These are phyloP conservation scores for Zoanthus sansibaricus DNA, from an alignment of 92 coral and sea anemone species.

Conservation along the genomic window DNA sequence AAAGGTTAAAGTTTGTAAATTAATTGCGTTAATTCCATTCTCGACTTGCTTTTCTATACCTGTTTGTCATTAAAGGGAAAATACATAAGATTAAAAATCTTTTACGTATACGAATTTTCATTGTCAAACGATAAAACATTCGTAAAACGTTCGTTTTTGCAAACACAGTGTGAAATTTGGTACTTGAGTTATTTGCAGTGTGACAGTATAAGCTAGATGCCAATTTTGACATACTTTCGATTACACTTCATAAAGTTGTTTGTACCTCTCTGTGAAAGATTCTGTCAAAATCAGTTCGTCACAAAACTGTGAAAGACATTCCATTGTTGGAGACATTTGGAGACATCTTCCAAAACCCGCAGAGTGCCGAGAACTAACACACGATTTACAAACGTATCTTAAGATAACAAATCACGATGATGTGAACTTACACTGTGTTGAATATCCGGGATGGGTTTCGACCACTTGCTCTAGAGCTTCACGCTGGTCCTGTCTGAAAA, in stretches of 20 bases:
- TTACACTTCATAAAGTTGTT: constrained; percentile 48
- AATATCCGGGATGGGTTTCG: constrained; percentile 85
- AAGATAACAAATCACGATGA: constrained; percentile 75
- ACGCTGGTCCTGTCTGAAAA: constrained; percentile 88
- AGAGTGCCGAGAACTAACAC: constrained; percentile 49
- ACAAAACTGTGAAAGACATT: constrained; percentile 54
- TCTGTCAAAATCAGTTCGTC: constrained; percentile 56
- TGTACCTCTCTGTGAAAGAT: constrained; percentile 48
- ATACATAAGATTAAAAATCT: background rate
- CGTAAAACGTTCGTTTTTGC: background rate
- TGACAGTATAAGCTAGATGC: constrained; percentile 4
- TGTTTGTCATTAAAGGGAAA: background rate
- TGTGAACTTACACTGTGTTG: constrained; percentile 91
- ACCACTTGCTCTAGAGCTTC: constrained; percentile 88
- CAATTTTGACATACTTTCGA: constrained; percentile 26
- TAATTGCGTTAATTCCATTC: background rate
- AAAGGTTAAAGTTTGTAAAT: background rate
- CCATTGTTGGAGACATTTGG: constrained; percentile 56
- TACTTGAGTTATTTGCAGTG: constrained; percentile 23
- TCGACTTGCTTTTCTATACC: background rate
- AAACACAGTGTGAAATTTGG: background rate
- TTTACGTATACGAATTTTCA: background rate
- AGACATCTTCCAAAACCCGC: constrained; percentile 51
- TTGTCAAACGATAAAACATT: background rate
- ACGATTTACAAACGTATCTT: constrained; percentile 70